phyloP scores from a whole-genome alignment of 2,113 vertebrate genomes.

The Echinops telfairi region DNA sequence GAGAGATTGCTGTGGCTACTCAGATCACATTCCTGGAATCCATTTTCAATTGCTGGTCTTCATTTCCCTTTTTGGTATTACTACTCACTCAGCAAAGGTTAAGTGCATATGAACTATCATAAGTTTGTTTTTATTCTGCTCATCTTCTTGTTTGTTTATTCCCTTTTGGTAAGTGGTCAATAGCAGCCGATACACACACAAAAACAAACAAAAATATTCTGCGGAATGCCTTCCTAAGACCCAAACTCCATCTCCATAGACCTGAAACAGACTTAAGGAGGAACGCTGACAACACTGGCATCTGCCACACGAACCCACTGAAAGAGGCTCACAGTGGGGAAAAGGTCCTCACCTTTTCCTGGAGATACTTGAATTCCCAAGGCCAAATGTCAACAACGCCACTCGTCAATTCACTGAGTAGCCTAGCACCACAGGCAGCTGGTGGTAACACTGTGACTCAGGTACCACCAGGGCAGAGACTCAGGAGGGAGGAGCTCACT shows the following conservation, averaged over 20 bases:
- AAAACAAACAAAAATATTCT: slow-evolving; percentile 58
- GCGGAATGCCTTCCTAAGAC: slow-evolving; percentile 72
- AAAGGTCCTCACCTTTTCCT: not conserved
- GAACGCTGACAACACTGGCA: slow-evolving; percentile 34
- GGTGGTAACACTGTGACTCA: not conserved
- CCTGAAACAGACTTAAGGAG: slow-evolving; percentile 2
- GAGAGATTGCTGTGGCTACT: slow-evolving; percentile 56
- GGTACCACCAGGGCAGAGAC: not conserved
- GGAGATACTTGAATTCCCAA: slow-evolving; percentile 27
- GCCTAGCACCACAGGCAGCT: not conserved
- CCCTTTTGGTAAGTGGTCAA: slow-evolving; percentile 61
- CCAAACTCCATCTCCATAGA: slow-evolving; percentile 63
- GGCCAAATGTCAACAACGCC: not conserved
- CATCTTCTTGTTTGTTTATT: slow-evolving; percentile 2
- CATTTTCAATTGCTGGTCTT: slow-evolving; percentile 66
- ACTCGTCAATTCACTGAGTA: rapidly evolving
- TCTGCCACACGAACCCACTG: slow-evolving; percentile 29
- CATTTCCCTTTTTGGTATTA: slow-evolving; percentile 54
- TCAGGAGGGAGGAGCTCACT: slow-evolving; percentile 17
- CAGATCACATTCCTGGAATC: slow-evolving; percentile 72
- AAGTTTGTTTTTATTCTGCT: slow-evolving; percentile 66
- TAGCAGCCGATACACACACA: slow-evolving; percentile 49
- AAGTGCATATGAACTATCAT: slow-evolving; percentile 64
- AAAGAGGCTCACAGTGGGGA: not conserved
- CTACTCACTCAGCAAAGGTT: slow-evolving; percentile 72